Conservation (phyloP, 2,797 vertebrate species). For the Pelobates cultripes region DNA sequence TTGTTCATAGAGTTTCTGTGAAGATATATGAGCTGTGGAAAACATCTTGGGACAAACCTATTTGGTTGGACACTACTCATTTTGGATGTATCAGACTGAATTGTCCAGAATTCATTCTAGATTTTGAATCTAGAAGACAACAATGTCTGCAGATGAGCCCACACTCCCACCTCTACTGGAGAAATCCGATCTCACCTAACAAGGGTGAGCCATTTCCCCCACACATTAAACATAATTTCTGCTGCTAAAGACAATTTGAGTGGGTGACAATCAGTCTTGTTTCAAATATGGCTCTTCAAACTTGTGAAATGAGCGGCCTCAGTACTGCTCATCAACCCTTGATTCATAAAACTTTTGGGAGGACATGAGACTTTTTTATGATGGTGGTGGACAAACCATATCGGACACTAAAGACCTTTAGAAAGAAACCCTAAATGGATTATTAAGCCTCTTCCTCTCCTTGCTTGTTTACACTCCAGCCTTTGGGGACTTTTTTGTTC, state of each 20-base stretch:
- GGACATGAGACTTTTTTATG: background rate
- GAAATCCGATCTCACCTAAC: background rate
- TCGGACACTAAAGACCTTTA: background rate
- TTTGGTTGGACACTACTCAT: background rate
- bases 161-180: background rate
- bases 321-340: background rate
- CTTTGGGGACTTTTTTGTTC: conserved; percentile 20
- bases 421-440: background rate
- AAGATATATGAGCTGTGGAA: background rate
- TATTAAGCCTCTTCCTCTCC: background rate
- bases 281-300: background rate
- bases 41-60: conserved; percentile 1
- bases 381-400: background rate
- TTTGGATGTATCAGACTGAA: background rate
- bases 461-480: conserved; percentile 52
- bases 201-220: background rate
- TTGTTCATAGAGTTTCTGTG: background rate
- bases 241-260: conserved; percentile 45
- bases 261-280: conserved; percentile 1
- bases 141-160: background rate
- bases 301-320: background rate
- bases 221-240: conserved; percentile 39
- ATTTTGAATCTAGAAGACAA: background rate
- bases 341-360: background rate
- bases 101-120: background rate